Base-by-base conservation (phyloP, 1,140 invertebrate genomes). In the Tetranychus cinnabarinus region DNA sequence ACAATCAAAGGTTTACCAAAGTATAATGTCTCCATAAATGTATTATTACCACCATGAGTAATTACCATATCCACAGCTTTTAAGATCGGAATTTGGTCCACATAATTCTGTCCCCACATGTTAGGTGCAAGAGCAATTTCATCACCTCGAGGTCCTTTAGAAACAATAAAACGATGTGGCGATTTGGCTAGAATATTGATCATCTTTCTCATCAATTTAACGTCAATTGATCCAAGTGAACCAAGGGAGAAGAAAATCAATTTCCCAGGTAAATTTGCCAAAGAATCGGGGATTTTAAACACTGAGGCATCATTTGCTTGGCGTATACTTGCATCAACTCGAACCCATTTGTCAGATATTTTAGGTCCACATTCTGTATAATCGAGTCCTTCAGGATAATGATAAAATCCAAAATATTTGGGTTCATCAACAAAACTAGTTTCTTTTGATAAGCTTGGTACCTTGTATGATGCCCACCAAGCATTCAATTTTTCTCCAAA, bases 21-120 rank as follows among this genome's bases (percentile, higher is more conserved):
- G 13, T 56, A 37, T 2, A 35, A 5, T 35, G 55, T 36, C 33
- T 56, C 55, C 1, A 36, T 10, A 8, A 56, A 36, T 35, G 36
- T 37, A 7, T 56, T 56, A 50, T 66, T 69, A 10, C 70, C 70
- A 56, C 70, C 69, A 54, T 71, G 70, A 23, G 66, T 68, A n/a
- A 71, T 65, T 45, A 70, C 68, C 15, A 69, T 36, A 64, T 65
- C 63, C n/a, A 63, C 50, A n/a, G 12, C 13, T n/a, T 61, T 4
- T 2, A 63, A 15, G 13, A 63, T 46, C 33, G 23, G 10, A 6
- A 46, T 63, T 45, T 63, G 63, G n/a, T 54, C 23, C 8, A 63
- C n/a, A 45, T 37, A 58, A 2, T 36, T 42, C 10, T 61, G 58
- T 42, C 61, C 63, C n/a, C n/a, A 57, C 61, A 63, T 63, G 15